Base-by-base conservation (phyloP, 2,113 vertebrate species). In the Limnothrissa miodon region DNA sequence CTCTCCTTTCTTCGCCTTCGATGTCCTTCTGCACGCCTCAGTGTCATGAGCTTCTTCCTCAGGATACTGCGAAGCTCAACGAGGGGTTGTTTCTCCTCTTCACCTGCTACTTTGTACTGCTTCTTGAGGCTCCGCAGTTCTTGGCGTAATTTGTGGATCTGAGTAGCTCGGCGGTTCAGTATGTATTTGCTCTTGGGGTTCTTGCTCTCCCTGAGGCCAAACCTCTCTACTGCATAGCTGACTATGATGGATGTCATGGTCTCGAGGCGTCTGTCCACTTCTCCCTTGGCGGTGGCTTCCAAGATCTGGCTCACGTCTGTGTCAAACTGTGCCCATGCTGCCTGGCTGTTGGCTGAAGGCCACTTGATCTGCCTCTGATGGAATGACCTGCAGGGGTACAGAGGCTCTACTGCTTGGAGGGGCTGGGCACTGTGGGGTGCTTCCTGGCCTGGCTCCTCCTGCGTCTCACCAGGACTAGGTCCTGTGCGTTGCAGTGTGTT, bases 1-100 rank as follows among this genome's bases (percentile, higher is more conserved):
- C 83, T 84, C 39, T 86, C 81, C 21, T 29, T 86, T 0, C 84
- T 10, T 44, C 74, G 0, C 8, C 53, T 86, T 23, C 53, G 51
- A 21, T 85, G 79, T 81, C 81, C 59, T 21, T 87, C 53, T 44
- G 59, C 81, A 46, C 83, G 70, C 39, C 48, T 21, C 21, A 86
- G 56, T 17, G 66, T 82, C 19, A 80, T 79, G 0, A 80, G 78
- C 21, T 39, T 86, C n/a, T 78, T 87, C 39, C 56, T 39, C 5
- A 82, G 25, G 1, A 86, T 84, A 39, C 78, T 15, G 0, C 10
- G 8, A 4, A 88, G 83, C 1, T 86, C 81, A 6, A 45, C 29
- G 0, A 85, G 33, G 23, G 82, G 23, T 53, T 33, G 45, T 1
- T 78, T 86, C 19, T 83, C 19, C 36, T 56, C 19, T 36, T 85